These are phyloP conservation scores for Ariopsis seemanni DNA, from an alignment of 2,113 vertebrate genomes.

Conservation along the genomic window DNA sequence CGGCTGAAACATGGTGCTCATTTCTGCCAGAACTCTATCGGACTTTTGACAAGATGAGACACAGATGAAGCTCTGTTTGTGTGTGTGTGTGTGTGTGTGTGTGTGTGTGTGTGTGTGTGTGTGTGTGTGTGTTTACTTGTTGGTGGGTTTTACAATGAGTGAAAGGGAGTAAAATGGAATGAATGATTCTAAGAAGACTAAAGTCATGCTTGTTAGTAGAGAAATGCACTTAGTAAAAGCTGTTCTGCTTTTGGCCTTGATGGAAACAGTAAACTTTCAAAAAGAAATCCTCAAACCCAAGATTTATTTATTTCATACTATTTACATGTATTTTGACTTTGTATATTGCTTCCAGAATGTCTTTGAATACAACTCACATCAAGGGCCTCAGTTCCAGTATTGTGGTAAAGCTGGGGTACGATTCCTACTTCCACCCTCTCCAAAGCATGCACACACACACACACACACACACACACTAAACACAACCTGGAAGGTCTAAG, in stretches of 20 bases:
- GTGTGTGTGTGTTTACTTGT: not conserved
- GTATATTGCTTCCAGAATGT: slow-evolving; percentile 33
- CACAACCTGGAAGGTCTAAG: slow-evolving; percentile 19
- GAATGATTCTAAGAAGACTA: not conserved
- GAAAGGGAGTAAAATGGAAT: not conserved
- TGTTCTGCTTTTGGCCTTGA: slow-evolving; percentile 19
- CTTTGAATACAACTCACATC: slow-evolving; percentile 15
- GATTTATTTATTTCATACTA: not conserved
- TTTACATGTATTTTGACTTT: slow-evolving; percentile 26
- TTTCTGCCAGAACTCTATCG: not conserved
- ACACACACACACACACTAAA: slow-evolving; percentile 36
- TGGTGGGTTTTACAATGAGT: not conserved
- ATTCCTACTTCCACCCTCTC: not conserved
- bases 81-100: not conserved
- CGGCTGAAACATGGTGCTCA: not conserved
- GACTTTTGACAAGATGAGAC: slow-evolving; percentile 1
- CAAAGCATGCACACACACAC: slow-evolving; percentile 23
- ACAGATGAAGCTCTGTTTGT: not conserved
- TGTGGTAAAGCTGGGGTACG: not conserved
- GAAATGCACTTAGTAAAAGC: not conserved
- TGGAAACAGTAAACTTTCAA: not conserved
- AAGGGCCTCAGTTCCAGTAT: slow-evolving; percentile 15
- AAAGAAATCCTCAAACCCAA: slow-evolving; percentile 17
- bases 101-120: not conserved
- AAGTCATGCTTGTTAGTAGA: slow-evolving; percentile 5